Base-by-base conservation (phyloP, 1,140 invertebrate species). In the Tetraneura akinire region DNA sequence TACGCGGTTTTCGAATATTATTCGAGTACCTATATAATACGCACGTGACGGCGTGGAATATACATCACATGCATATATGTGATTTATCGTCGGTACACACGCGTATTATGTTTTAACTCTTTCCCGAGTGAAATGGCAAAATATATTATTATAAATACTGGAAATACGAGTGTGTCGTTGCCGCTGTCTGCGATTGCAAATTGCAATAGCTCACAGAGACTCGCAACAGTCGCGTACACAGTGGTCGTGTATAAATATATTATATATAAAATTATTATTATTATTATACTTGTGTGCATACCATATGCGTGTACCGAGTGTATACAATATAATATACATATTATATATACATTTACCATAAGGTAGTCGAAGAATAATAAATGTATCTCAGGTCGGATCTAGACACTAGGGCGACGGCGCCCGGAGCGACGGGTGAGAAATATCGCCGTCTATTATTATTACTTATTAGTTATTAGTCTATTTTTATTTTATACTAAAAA, bases 401-500 rank as follows among this genome's bases (percentile, higher is more conserved):
- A 68, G 66, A 68, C 66, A 68, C 42, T 68, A 14, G 66, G 66
- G 66, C 66, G 66, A 42, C 66, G 66, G 66, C 66, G 66, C 66
- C 66, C 66, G 23, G 21, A 68, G 66, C 66, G 45, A 68, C 47
- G 45, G 37, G 66, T 68, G 66, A n/a, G n/a, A 68, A 68, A 68
- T 68, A 68, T 68, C 37, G 42, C 66, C 13, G 66, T 62, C 18
- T 32, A 32, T 62, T 62, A 32, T 62, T 32, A 10, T 32, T n/a
- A n/a, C n/a, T n/a, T n/a, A n/a, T n/a, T n/a, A n/a, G n/a, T n/a
- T 37, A 37, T 37, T 37, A 37, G 32, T 37, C 32, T 37, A 37
- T 37, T 8, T 37, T 37, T 37, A 4, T 8, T 37, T 37, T 37
- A 4, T 37, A 37, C 32, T 37, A 37, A 37, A 37, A 3, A 37